Base-by-base conservation (phyloP, 1,140 invertebrate genomes). In the Pemphigus obesinymphae region DNA sequence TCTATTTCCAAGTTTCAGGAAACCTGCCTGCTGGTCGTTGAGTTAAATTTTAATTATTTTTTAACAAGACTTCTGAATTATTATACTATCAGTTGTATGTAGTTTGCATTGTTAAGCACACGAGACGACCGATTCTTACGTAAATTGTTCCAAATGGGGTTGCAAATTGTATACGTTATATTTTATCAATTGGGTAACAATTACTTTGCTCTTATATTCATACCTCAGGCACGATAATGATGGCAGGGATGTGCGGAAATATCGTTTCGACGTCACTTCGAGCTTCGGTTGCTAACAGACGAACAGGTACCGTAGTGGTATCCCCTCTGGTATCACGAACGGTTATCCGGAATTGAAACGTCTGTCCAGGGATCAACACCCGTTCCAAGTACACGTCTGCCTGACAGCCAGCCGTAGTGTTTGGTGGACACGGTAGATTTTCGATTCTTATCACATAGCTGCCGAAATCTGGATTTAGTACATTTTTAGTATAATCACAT, bases 201-300 rank as follows among this genome's bases (percentile, higher is more conserved):
- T n/a, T n/a, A n/a, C n/a, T n/a, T n/a, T n/a, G n/a, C n/a, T n/a
- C n/a, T n/a, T n/a, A n/a, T n/a, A n/a, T n/a, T n/a, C n/a, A n/a
- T 88, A 93, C 93, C 90, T 95, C 94, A 7, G 93, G 92, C 66
- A 95, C 90, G 88, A 92, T 91, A 83, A 95, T 91, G 81, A 95
- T 90, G 37, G 91, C 90, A 11, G 93, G 93, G 84, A 93, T 92
- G 83, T 94, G 93, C n/a, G 94, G 93, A 86, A 95, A 95, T 87
- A 95, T 93, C 84, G 91, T 90, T 85, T 92, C 92, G 84, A 91
- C 89, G 31, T 92, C 91, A 73, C 93, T 93, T 17, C 92, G 93
- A 34, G 92, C 92, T 87, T 94, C 93, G 37, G 94, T 95, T 66
- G 93, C 93, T 45, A 92, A 92, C 87, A 96, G 92, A 72, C 93